Evolutionary conservation across 2,797 vertebrate species (phyloP), one percentile per base, ranked within the genome.

Genomic region (Karalla daura): DNA sequence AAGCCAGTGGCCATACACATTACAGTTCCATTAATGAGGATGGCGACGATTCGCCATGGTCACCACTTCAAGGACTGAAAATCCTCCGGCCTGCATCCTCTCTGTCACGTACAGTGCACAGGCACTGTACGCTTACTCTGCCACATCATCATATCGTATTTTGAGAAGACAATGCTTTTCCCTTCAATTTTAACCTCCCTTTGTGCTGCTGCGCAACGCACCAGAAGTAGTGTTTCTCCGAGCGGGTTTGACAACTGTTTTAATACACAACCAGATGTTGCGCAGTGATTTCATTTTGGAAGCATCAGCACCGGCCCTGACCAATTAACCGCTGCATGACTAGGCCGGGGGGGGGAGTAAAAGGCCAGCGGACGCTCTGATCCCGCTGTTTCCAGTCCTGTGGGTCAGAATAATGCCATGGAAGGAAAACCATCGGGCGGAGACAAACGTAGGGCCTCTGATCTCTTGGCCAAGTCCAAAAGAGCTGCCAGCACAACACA

Each of bases 401-500:
- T 50, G 76, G 76, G 65, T 87, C 71, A 74, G 78, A 79, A 84
- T 77, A 84, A 83, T 64, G 53, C 68, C 63, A 54, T 70, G 78
- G 84, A 88, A 30, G 82, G 75, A 71, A 70, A 80, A 80, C 72
- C 74, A 80, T 73, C 78, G 70, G 76, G 80, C 81, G 72, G 53
- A 14, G 52, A 63, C 63, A 78, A 78, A 71, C 28, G 6, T 25
- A 27, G 53, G 20, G 43, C 66, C 43, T 88, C 59, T 80, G 80
- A 86, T 85, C 74, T 88, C 68, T 51, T 21, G 5, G 80, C 84
- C 89, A 84, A 72, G 74, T 68, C 70, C 69, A 33, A 18, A 73
- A 66, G 61, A 23, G 54, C 86, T 83, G 81, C 88, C 85, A 90
- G 70, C 76, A 61, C 67, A 80, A 51, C 77, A 83, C 88, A 91